Evolutionary conservation across 2,113 vertebrate species (phyloP), one percentile per base, ranked within the genome.

Genomic region (Entomyzon cyanotis): DNA sequence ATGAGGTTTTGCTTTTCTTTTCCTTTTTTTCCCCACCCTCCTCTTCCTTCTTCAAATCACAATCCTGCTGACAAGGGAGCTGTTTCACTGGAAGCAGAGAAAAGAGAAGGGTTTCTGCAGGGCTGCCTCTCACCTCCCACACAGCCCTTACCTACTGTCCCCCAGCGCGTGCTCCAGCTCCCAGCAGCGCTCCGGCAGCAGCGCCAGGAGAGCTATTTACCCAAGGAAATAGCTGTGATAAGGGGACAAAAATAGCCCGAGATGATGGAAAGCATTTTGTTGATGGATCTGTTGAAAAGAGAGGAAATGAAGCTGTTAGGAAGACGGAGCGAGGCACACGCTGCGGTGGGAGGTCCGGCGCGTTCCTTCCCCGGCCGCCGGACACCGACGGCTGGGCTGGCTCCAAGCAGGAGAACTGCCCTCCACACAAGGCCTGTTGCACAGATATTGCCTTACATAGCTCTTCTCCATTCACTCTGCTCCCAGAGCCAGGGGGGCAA

Each of bases 191-290:
- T 94, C 96, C 95, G 89, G 82, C 76, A 53, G 92, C 96, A 82
- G 75, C 84, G 97, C 98, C 98, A 98, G 98, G 93, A 98, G 5
- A 98, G 97, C 97, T 97, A 97, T 98, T 98, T 97, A 98, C 97
- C 93, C 93, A 80, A 92, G 98, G 97, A 98, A 98, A 97, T 71
- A 97, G 97, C 96, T 96, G 93, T 28, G 98, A 99, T 98, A 98
- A 98, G 97, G 74, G 94, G 89, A 92, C 97, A 98, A 98, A 98
- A 98, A 99, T 99, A 99, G 98, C 96, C 96, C 24, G 46, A 80
- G 89, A 74, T 19, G 89, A 97, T 87, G 96, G 97, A 95, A 97
- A 96, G 93, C 97, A 96, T 96, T 96, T 90, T 23, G 95, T 80
- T 89, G 94, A 93, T 77, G 88, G 96, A 83, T 81, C 44, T 1